Evolutionary conservation across 2,113 vertebrate species (phyloP), one percentile per base, ranked within the genome.

Genomic region (Cervus canadensis): DNA sequence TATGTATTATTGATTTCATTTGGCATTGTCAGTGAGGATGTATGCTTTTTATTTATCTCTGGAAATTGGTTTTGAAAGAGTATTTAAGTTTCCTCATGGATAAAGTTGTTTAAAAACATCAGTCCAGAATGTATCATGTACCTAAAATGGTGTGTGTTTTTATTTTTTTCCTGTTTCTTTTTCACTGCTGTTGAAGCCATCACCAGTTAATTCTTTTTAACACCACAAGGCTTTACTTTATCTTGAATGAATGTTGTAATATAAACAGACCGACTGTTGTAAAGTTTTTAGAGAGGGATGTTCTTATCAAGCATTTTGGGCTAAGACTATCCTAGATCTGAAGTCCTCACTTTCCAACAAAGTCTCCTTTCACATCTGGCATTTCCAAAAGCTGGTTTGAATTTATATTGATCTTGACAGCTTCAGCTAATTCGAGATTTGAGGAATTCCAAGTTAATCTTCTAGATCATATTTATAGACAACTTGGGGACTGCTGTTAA

Each of bases 271-370:
- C 45, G 30, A 19, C 6, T 85, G 15, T 21, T 97, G 26, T 78
- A 76, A 83, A 97, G 95, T 71, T 89, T 76, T 97, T 90, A 94
- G 89, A 96, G 45, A 98, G 57, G 40, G 86, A 94, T 89, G 81
- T 76, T 94, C n/a, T 97, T 60, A 67, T 56, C 40, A 89, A 59
- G 43, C 50, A 67, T 87, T 93, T 64, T 93, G 50, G 84, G 76
- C 64, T 74, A n/a, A 85, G 62, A 59, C 19, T 89, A 40, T 52
- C 28, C 64, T 86, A 91, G n/a, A 62, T 79, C 19, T 36, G 50
- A 95, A 89, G 19, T 74, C 52, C 79, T 71, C 13, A 30, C 57
- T 97, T 92, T 64, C 28, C 57, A 78, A 25, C 45, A 19, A 92
- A 21, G 17, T 81, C 59, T 11, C 19, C 78, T 93, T 89, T 89